Evolutionary conservation across 2,113 vertebrate genomes (phyloP).

Genomic region (Cebidichthys violaceus): DNA sequence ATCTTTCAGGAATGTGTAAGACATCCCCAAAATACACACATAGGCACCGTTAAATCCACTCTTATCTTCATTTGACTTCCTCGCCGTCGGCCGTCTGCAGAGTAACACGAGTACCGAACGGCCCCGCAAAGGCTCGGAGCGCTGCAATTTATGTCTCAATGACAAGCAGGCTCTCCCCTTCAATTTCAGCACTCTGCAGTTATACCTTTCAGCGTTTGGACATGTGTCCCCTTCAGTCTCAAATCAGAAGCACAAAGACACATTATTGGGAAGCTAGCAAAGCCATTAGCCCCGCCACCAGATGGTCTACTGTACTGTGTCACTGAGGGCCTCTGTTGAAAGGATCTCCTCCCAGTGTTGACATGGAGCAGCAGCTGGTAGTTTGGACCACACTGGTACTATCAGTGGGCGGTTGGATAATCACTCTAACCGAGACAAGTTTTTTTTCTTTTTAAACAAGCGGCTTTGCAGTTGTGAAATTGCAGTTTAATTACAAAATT

Average conservation of each 20-base stretch:
- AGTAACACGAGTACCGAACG: conserved; percentile 17
- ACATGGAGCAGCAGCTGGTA: conserved; percentile 67
- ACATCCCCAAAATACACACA: conserved; percentile 42
- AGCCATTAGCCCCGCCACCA: conserved; percentile 44
- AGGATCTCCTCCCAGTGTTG: conserved; percentile 55
- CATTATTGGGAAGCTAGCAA: conserved; percentile 34
- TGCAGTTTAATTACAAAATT: conserved; percentile 52
- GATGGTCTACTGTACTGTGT: conserved; percentile 42
- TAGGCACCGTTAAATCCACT: conserved; percentile 48
- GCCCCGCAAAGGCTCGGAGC: conserved; percentile 38
- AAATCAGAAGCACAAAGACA: conserved; percentile 16
- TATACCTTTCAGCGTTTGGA: conserved; percentile 26
- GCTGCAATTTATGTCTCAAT: conserved; percentile 46
- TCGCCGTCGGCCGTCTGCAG: conserved; percentile 35
- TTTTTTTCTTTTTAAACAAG: conserved; percentile 22
- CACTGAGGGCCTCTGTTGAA: conserved; percentile 37
- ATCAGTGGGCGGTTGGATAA: conserved; percentile 42
- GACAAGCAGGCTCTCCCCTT: conserved; percentile 44
- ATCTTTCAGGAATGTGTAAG: conserved; percentile 51
- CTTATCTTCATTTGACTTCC: conserved; percentile 45
- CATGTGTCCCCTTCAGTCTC: conserved; percentile 24
- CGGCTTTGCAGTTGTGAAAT: conserved; percentile 33
- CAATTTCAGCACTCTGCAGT: conserved; percentile 45
- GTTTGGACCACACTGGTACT: conserved; percentile 28
- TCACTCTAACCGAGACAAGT: conserved; percentile 26